Evolutionary conservation across 1,140 invertebrate genomes (phyloP), one percentile per base, ranked within the genome.

Genomic region (Uloborus diversus): DNA sequence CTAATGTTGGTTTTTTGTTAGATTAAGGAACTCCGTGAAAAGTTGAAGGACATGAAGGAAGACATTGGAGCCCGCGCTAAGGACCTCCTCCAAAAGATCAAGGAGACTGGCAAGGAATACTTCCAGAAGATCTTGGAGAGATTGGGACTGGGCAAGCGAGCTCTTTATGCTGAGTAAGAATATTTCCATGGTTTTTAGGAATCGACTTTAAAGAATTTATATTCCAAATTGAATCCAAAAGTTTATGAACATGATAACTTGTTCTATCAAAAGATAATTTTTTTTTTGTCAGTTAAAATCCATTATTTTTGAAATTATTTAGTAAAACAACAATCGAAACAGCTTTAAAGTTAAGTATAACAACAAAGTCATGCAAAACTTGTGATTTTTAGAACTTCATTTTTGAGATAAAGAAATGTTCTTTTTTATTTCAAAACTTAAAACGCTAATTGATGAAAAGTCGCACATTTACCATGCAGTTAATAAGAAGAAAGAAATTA

Each of bases 71-170:
- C 30, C 5, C n/a, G 37, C 11, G 73, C 59, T 20, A 65, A 53
- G 42, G 42, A 76, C 3, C 61, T 64, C 20, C 14, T 62, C 23
- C 25, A 47, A 7, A 59, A 69, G 20, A 11, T 69, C 17, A 65
- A 65, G 23, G 73, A 76, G 20, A 76, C 49, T 20, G 73, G 27
- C 49, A 64, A 65, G 30, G 59, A 64, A 7, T 79, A 47, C 23
- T 57, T 14, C n/a, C 14, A 64, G 32, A 62, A 30, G 28, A 28
- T 70, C 37, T 56, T 70, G 49, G 68, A 70, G n/a, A 56, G 57
- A 28, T 4, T 70, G 1, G 20, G 17, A 11, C 23, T n/a, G 4
- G 32, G 51, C 51, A 59, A 59, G 32, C 25, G 56, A 28, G 11
- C 25, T 30, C 11, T 59, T 28, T 27, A 28, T 59, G 59, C 59